These are phyloP conservation scores for Drosophila cardini DNA, from an alignment of 1,140 invertebrate genomes.

Conservation along the genomic window DNA sequence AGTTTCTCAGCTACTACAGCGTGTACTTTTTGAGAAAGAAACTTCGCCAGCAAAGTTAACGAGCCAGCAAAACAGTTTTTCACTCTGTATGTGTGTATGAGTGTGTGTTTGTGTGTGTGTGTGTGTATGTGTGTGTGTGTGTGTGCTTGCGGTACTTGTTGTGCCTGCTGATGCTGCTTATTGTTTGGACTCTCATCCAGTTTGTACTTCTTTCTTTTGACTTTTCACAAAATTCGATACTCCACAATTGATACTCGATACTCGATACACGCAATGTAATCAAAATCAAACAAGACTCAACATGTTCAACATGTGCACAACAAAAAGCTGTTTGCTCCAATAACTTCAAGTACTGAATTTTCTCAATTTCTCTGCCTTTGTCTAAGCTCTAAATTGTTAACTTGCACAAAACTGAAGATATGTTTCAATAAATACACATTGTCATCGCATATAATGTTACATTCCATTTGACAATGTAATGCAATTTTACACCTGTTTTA, in stretches of 20 bases:
- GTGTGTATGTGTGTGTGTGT: conserved; percentile 30
- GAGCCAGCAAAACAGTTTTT: conserved; percentile 62
- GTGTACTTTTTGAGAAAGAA: conserved; percentile 62
- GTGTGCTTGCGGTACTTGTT: conserved; percentile 28
- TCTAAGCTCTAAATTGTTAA: neutral
- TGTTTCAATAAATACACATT: neutral
- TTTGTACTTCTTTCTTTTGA: conserved; percentile 17
- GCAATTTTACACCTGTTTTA: conserved; percentile 14
- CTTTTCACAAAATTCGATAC: conserved; percentile 13
- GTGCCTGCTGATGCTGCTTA: conserved; percentile 52
- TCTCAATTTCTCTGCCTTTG: neutral
- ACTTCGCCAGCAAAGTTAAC: conserved; percentile 63
- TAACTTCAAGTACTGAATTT: neutral
- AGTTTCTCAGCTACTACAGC: conserved; percentile 58
- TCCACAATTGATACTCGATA: conserved; percentile 2
- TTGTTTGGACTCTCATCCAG: conserved; percentile 41
- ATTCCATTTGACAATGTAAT: conserved; percentile 16
- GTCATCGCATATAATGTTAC: neutral
- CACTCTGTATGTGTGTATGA: conserved; percentile 31
- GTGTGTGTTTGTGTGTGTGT: conserved; percentile 29
- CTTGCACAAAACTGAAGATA: neutral
- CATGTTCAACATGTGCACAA: neutral
- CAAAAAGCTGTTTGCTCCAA: conserved; percentile 24
- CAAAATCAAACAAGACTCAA: conserved; percentile 17
- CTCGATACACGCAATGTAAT: conserved; percentile 8